These are phyloP conservation scores for Catalaphyllia jardinei DNA, from an alignment of 64 coral and sea anemone genomes.

Conservation along the genomic window DNA sequence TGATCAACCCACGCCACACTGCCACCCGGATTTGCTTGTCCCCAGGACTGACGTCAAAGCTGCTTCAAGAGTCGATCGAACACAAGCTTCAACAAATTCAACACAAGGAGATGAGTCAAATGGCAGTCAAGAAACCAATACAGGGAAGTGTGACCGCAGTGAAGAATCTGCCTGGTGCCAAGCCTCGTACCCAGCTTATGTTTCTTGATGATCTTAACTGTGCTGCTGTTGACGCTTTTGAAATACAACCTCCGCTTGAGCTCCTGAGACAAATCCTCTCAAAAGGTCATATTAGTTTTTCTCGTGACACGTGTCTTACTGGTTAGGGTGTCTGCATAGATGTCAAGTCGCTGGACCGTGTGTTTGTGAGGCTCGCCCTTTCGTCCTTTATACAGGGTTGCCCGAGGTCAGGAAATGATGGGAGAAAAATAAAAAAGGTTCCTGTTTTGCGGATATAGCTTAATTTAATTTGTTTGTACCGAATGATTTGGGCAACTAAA, in stretches of 20 bases:
- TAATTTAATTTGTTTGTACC: too few relatives aligned
- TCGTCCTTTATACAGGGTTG: too few relatives aligned
- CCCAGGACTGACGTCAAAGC: conserved; percentile 65
- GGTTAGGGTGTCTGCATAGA: too few relatives aligned
- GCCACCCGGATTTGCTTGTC: conserved; percentile 79
- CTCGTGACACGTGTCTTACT: background rate
- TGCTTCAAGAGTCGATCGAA: conserved; percentile 88
- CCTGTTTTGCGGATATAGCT: too few relatives aligned
- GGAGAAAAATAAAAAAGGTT: too few relatives aligned
- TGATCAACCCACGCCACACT: conserved; percentile 73
- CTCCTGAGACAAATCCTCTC: conserved; percentile 83
- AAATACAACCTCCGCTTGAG: conserved; percentile 84
- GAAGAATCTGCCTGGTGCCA: conserved; percentile 21
- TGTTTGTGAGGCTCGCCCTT: too few relatives aligned
- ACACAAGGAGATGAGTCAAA: conserved; percentile 68
- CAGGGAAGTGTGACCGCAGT: background rate
- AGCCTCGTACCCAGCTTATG: conserved; percentile 57
- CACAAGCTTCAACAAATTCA: conserved; percentile 72
- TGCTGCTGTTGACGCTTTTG: conserved; percentile 64
- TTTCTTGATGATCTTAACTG: conserved; percentile 92
- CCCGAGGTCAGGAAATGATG: too few relatives aligned
- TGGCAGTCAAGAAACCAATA: conserved; percentile 4
- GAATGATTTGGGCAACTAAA: too few relatives aligned
- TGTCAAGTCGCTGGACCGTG: too few relatives aligned
- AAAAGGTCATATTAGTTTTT: conserved; percentile 51